A percentile compares a stretch with the other conserved stretches of the same genome.
Evolutionary conservation across 1,140 invertebrate genomes (phyloP).

Genomic region (Plodia interpunctella): DNA sequence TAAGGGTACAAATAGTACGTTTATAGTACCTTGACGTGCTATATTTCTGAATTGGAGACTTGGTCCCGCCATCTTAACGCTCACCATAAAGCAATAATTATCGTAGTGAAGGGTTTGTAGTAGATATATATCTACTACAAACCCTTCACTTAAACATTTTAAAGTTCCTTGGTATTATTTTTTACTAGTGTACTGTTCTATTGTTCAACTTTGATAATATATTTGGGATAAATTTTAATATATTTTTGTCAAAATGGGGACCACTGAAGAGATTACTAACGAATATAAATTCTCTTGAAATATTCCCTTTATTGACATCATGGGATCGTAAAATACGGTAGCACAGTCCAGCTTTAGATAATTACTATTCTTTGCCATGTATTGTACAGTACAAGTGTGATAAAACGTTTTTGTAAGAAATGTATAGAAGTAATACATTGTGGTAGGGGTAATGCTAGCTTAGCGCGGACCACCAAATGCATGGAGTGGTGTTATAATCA

Average conservation of each 20-base stretch:
- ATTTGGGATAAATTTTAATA: slow-evolving; percentile 7
- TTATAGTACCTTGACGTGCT: too few species aligned
- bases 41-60: too few species aligned
- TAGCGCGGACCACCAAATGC: slow-evolving; percentile 30
- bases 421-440: slow-evolving; percentile 34
- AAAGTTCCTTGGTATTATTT: not conserved
- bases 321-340: not conserved
- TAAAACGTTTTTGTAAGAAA: slow-evolving; percentile 36
- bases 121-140: too few species aligned
- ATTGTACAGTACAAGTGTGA: slow-evolving; percentile 66
- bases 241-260: slow-evolving; percentile 6
- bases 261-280: slow-evolving; percentile 6
- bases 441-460: slow-evolving; percentile 12
- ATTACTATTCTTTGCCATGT: slow-evolving; percentile 59
- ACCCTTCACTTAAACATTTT: too few species aligned
- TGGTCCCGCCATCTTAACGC: too few species aligned
- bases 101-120: too few species aligned
- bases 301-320: not conserved
- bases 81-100: too few species aligned
- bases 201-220: not conserved
- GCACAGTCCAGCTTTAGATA: slow-evolving; percentile 25
- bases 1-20: too few species aligned
- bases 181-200: not conserved
- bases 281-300: slow-evolving; percentile 6
- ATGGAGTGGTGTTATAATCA: slow-evolving; percentile 71